Conservation (phyloP, 2,888 invertebrate genomes). For the Ochropleura leucogaster region DNA sequence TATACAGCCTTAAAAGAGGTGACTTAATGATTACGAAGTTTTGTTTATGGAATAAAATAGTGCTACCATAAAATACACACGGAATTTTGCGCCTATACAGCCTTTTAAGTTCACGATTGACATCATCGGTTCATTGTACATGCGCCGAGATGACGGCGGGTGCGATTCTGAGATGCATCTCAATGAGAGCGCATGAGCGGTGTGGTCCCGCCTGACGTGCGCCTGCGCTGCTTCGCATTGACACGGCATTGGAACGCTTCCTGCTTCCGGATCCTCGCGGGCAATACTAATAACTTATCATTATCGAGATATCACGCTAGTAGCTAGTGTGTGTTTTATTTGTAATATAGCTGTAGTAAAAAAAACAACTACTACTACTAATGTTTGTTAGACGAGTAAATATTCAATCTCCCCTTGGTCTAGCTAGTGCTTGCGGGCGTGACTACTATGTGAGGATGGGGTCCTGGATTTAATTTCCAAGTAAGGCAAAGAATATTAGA, state of each 20-base stretch:
- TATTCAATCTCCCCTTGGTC: no score
- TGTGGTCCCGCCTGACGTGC: conserved; percentile 69
- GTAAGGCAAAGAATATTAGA: neutral
- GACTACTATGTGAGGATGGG: neutral
- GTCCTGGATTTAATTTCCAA: neutral
- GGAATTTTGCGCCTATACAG: conserved; percentile 43
- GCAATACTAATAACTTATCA: conserved; percentile 82
- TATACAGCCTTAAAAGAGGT: neutral
- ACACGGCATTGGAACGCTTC: conserved; percentile 81
- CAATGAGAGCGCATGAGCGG: conserved; percentile 68
- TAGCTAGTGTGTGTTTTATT: conserved; percentile 31
- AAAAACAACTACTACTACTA: neutral
- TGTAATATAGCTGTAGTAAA: conserved; percentile 25
- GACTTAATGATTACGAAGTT: neutral
- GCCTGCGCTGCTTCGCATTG: conserved; percentile 72
- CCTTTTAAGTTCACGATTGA: conserved; percentile 68
- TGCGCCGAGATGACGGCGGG: conserved; percentile 62
- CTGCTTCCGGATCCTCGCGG: conserved; percentile 84
- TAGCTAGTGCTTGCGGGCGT: neutral
- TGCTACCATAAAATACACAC: conserved; percentile 30
- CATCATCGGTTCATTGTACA: conserved; percentile 72
- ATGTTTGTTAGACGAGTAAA: neutral
- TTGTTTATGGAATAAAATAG: neutral
- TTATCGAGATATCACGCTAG: conserved; percentile 64
- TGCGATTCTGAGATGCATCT: conserved; percentile 73